phyloP scores from a whole-genome alignment of 2,888 invertebrate species.

The Lochmaea crataegi region DNA sequence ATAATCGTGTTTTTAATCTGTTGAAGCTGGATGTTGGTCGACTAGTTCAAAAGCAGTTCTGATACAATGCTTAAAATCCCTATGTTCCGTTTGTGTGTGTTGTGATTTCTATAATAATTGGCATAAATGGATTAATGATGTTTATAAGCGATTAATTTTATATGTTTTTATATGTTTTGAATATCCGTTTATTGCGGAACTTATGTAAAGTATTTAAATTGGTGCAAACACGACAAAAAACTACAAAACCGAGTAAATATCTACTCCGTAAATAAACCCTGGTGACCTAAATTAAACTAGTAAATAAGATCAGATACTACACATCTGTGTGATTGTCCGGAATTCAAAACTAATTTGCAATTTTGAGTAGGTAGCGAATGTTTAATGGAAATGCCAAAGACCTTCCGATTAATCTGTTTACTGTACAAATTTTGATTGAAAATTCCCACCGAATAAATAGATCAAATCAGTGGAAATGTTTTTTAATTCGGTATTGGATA shows the following conservation, averaged over 20 bases:
- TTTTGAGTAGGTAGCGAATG: not conserved
- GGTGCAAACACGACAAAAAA: not conserved
- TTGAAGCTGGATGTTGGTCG: too few relatives aligned
- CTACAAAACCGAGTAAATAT: not conserved
- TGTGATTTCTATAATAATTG: too few relatives aligned
- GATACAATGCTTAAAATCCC: too few relatives aligned
- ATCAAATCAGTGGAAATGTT: not conserved
- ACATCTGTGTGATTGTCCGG: slow-evolving; percentile 6
- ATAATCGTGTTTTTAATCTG: too few relatives aligned
- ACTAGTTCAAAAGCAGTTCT: too few relatives aligned
- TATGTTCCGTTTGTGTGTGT: too few relatives aligned
- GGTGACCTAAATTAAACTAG: not conserved
- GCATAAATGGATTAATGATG: too few relatives aligned
- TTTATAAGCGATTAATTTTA: too few relatives aligned
- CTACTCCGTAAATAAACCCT: not conserved
- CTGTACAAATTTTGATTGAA: not conserved
- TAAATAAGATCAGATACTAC: not conserved
- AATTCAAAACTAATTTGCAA: slow-evolving; percentile 1
- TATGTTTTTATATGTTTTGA: too few relatives aligned
- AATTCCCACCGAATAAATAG: not conserved
- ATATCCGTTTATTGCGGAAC: too few relatives aligned
- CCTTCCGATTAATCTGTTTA: slow-evolving; percentile 2
- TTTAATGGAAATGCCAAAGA: slow-evolving; percentile 5
- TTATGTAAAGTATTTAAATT: not conserved
- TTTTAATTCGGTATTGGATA: not conserved